Conservation (phyloP, 2,113 vertebrate species). For the Limnothrissa miodon region DNA sequence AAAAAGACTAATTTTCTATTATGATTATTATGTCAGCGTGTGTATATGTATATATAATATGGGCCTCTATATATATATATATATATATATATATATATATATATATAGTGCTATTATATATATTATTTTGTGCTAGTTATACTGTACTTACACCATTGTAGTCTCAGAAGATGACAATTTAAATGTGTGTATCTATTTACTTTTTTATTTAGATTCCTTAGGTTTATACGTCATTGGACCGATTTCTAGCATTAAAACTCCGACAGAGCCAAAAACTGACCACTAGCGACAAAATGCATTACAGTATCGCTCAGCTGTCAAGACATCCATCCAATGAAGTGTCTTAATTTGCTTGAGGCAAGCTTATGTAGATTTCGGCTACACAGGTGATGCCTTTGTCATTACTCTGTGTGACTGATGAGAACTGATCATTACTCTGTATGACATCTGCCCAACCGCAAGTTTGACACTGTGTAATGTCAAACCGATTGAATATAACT, state of each 20-base stretch:
- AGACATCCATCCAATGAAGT: not conserved
- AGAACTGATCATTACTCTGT: too few species aligned
- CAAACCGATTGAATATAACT: too few species aligned
- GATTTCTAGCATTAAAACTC: not conserved
- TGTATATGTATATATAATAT: slow-evolving; percentile 1
- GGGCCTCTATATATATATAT: not conserved
- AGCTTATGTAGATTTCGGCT: not conserved
- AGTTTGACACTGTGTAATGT: not conserved
- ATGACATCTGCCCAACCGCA: not conserved
- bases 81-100: too few species aligned
- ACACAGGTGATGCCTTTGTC: not conserved
- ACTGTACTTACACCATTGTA: not conserved
- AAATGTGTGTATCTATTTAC: not conserved
- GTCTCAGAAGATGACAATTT: not conserved
- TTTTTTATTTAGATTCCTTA: too few species aligned
- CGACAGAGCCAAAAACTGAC: not conserved
- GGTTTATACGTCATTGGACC: not conserved
- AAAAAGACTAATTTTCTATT: not conserved
- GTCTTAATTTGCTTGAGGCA: not conserved
- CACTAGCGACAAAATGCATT: not conserved
- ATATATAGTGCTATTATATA: too few species aligned
- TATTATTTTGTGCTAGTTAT: too few species aligned
- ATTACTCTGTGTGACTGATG: not conserved
- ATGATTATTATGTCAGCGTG: not conserved
- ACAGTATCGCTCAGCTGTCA: not conserved